Conservation (phyloP, 1,140 invertebrate species). For the Ylistrum balloti region DNA sequence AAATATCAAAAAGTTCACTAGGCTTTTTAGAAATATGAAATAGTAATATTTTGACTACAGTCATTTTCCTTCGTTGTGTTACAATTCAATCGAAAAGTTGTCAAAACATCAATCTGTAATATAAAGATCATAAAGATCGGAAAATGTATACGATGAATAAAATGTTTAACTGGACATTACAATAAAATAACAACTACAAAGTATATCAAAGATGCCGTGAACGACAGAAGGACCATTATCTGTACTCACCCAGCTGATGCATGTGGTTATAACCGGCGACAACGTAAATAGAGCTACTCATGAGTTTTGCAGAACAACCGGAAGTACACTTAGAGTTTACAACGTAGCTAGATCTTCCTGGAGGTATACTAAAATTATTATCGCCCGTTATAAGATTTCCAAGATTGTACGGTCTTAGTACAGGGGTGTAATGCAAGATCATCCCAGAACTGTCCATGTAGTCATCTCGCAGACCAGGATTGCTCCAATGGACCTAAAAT, state of each 20-base stretch:
- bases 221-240: too few species aligned
- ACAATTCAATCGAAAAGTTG: too few species aligned
- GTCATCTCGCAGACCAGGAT: slow-evolving; percentile 52
- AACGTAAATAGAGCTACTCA: slow-evolving; percentile 61
- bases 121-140: too few species aligned
- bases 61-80: too few species aligned
- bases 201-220: too few species aligned
- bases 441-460: slow-evolving; percentile 69
- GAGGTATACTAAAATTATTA: slow-evolving; percentile 61
- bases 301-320: slow-evolving; percentile 62
- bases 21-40: too few species aligned
- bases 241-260: slow-evolving; percentile 66
- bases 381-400: slow-evolving; percentile 66
- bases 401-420: slow-evolving; percentile 64
- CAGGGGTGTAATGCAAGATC: slow-evolving; percentile 66
- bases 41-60: too few species aligned
- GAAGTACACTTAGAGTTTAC: slow-evolving; percentile 51
- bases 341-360: slow-evolving; percentile 32
- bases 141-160: too few species aligned
- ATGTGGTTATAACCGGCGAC: slow-evolving; percentile 65
- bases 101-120: too few species aligned
- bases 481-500: slow-evolving; percentile 71
- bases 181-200: too few species aligned
- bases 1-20: too few species aligned
- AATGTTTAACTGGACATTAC: too few species aligned